Percentiles rank a stretch among this genome's conserved stretches.
phyloP scores from a whole-genome alignment of 2,888 invertebrate species.

The Leucophenga maculata region DNA sequence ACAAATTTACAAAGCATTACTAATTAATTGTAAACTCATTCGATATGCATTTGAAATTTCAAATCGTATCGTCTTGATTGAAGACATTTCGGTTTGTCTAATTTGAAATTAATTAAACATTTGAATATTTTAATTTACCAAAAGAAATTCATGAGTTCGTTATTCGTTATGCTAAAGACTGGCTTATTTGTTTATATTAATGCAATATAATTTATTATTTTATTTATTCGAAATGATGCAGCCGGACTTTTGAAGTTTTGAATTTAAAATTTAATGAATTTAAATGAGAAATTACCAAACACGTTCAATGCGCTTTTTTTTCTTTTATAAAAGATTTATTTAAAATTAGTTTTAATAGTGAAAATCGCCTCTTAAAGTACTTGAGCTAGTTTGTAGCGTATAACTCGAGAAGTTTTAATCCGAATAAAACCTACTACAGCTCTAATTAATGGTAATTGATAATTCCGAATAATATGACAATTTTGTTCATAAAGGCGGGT shows the following conservation, averaged over 20 bases:
- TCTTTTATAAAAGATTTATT: no score
- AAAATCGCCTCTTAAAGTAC: no score
- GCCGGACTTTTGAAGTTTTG: neutral
- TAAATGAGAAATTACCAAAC: no score
- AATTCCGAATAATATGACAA: no score
- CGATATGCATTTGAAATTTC: slow-evolving; percentile 2
- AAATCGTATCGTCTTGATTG: neutral
- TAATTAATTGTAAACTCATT: slow-evolving; percentile 48
- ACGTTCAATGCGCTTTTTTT: no score
- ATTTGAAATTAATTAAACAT: neutral
- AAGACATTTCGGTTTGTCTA: neutral
- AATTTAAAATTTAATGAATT: neutral
- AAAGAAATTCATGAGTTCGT: neutral
- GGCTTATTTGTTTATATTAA: neutral
- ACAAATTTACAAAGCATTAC: slow-evolving; percentile 55
- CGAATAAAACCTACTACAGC: no score
- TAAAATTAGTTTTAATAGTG: no score
- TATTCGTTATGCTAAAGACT: no score
- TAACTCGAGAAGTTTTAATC: no score
- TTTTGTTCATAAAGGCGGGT: no score
- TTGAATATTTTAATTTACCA: slow-evolving; percentile 6
- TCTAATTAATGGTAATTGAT: no score
- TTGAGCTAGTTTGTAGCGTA: no score
- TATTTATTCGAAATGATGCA: neutral
- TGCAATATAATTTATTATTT: slow-evolving; percentile 10